Evolutionary conservation across 2,113 vertebrate species (phyloP).

Genomic region (Crypturellus undulatus): DNA sequence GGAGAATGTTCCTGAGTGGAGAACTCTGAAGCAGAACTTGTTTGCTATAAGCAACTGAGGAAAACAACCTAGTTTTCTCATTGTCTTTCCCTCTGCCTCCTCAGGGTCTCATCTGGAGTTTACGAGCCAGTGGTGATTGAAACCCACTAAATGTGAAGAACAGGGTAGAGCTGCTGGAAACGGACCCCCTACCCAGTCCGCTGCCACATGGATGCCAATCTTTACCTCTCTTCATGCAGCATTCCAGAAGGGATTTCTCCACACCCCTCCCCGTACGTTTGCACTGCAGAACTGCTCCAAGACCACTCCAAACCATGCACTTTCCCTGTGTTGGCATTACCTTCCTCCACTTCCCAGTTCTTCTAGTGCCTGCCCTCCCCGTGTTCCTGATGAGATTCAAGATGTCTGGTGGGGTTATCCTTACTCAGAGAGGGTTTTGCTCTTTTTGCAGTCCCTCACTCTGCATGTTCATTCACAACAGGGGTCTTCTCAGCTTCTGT

Average conservation of each 20-base stretch:
- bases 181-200: conserved; percentile 39
- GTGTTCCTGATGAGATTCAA: neutral
- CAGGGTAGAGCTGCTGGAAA: conserved; percentile 69
- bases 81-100: neutral
- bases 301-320: conserved; percentile 70
- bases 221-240: conserved; percentile 68
- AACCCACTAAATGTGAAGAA: conserved; percentile 86
- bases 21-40: neutral
- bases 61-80: neutral
- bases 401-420: conserved; percentile 22
- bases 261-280: neutral
- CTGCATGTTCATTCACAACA: conserved; percentile 17
- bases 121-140: conserved; percentile 96
- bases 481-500: conserved; percentile 23
- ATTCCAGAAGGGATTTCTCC: conserved; percentile 75
- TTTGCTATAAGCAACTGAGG: neutral
- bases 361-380: conserved; percentile 52
- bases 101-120: conserved; percentile 90
- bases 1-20: neutral
- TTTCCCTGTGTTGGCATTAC: conserved; percentile 47
- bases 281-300: conserved; percentile 62
- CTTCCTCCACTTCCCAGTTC: neutral
- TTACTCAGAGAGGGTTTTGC: conserved; percentile 24
- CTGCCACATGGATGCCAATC: conserved; percentile 58
- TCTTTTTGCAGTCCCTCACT: conserved; percentile 53